These are phyloP conservation scores for Drosophila chauvacae DNA, from an alignment of 1,140 invertebrate species.

Conservation along the genomic window DNA sequence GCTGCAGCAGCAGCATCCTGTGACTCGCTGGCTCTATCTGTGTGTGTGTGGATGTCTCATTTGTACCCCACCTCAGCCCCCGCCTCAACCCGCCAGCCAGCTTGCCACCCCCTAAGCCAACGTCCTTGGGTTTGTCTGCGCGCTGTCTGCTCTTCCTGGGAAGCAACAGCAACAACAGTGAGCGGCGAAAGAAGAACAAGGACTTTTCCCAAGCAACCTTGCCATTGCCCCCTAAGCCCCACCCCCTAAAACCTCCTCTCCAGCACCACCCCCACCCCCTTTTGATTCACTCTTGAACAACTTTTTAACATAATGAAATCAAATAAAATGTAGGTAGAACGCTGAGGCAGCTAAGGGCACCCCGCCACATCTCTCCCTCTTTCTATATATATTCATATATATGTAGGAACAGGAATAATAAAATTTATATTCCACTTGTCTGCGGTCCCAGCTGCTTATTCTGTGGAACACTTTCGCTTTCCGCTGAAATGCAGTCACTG, in stretches of 20 bases:
- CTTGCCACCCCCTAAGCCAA: constrained; percentile 28
- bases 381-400: background rate
- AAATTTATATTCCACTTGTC: constrained; percentile 66
- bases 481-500: constrained; percentile 26
- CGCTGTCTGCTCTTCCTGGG: constrained; percentile 62
- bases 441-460: constrained; percentile 53
- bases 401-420: constrained; percentile 44
- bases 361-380: background rate
- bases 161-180: constrained; percentile 21
- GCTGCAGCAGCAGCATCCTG: constrained; percentile 49
- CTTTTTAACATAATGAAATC: constrained; percentile 83
- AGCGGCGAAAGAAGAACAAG: constrained; percentile 31
- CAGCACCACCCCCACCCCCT: background rate
- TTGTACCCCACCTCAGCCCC: constrained; percentile 11
- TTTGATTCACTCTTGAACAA: constrained; percentile 77
- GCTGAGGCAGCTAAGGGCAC: constrained; percentile 58
- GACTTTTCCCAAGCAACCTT: constrained; percentile 47
- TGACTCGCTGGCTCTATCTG: constrained; percentile 21
- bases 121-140: constrained; percentile 63
- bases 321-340: constrained; percentile 80
- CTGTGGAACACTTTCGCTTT: constrained; percentile 68
- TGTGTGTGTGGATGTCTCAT: constrained; percentile 47
- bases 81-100: constrained; percentile 12
- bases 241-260: background rate
- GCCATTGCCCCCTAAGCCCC: constrained; percentile 13